A percentile compares a stretch with the other conserved stretches of the same genome.
phyloP scores from a whole-genome alignment of 1,140 invertebrate genomes.

The silkworm (Bombyx mori) region DNA sequence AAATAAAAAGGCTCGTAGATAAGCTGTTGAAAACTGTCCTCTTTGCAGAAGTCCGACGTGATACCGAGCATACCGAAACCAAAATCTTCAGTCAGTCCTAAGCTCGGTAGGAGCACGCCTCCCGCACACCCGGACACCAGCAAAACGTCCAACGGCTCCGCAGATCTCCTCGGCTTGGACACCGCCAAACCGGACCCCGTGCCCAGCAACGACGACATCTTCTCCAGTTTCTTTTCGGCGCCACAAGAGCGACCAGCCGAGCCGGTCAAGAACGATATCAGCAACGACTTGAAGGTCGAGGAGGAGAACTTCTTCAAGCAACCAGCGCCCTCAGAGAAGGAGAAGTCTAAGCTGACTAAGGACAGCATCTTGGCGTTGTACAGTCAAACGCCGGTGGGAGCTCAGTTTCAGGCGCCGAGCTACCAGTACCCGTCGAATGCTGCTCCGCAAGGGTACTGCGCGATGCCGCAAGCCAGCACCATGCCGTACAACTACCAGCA shows the following conservation, averaged over 20 bases:
- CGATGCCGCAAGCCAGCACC: slow-evolving; percentile 43
- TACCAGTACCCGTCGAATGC: slow-evolving; percentile 9
- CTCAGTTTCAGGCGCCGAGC: slow-evolving; percentile 39
- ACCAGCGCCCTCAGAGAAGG: slow-evolving; percentile 79
- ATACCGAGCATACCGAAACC: slow-evolving; percentile 66
- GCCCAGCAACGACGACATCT: slow-evolving; percentile 77
- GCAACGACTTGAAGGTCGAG: slow-evolving; percentile 77
- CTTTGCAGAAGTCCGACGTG: slow-evolving; percentile 63
- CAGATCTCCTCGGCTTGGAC: slow-evolving; percentile 68
- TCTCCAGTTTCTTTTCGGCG: slow-evolving; percentile 83
- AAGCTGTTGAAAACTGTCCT: no score
- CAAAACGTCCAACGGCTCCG: slow-evolving; percentile 55
- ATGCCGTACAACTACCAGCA: slow-evolving; percentile 30
- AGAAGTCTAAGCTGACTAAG: slow-evolving; percentile 89
- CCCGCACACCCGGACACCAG: slow-evolving; percentile 50
- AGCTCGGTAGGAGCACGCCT: slow-evolving; percentile 74
- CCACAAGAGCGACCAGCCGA: slow-evolving; percentile 67
- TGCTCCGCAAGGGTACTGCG: slow-evolving; percentile 15
- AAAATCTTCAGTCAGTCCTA: slow-evolving; percentile 78
- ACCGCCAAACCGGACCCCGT: slow-evolving; percentile 57
- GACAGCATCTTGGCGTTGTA: slow-evolving; percentile 95
- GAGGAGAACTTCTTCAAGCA: slow-evolving; percentile 94
- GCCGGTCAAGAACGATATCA: slow-evolving; percentile 40
- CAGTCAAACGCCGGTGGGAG: slow-evolving; percentile 74
- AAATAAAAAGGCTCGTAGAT: no score